A percentile compares a stretch with the other conserved stretches of the same genome.
Evolutionary conservation across 1,140 invertebrate genomes (phyloP).

Genomic region (Choristoneura fumiferana): DNA sequence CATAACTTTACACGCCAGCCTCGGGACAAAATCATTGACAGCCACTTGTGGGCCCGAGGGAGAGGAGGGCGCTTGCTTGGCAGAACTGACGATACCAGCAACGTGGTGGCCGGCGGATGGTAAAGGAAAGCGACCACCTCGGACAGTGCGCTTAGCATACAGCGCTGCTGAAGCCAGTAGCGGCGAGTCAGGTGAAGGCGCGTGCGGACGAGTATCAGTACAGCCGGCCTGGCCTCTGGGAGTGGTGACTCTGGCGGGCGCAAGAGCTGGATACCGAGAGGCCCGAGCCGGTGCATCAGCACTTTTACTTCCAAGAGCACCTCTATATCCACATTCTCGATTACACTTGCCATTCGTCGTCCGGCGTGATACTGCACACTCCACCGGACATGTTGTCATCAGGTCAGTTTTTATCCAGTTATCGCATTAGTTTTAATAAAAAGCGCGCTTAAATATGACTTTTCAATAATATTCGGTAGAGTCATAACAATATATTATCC

Average conservation of each 20-base stretch:
- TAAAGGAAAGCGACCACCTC: conserved; percentile 78
- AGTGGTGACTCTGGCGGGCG: conserved; percentile 85
- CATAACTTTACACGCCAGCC: conserved; percentile 85
- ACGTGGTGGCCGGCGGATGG: conserved; percentile 91
- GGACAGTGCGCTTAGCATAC: conserved; percentile 88
- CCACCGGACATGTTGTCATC: conserved; percentile 88
- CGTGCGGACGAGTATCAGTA: conserved; percentile 81
- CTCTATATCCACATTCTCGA: conserved; percentile 92
- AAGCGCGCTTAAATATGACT: no score
- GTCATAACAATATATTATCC: no score
- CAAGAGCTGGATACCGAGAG: conserved; percentile 89
- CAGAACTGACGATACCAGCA: conserved; percentile 87
- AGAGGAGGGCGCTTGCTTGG: conserved; percentile 93
- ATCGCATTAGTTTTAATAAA: no score
- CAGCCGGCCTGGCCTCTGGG: conserved; percentile 84
- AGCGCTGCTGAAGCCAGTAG: conserved; percentile 88
- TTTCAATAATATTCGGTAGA: no score
- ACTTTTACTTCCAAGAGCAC: conserved; percentile 91
- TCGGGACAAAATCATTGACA: conserved; percentile 81
- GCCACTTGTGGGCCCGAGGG: conserved; percentile 92
- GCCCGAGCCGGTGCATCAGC: conserved; percentile 88
- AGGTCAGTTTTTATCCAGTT: conserved; percentile 81
- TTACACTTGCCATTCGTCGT: conserved; percentile 92
- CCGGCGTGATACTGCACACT: conserved; percentile 81
- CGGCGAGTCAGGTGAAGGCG: conserved; percentile 83